Conservation (phyloP, 2,888 invertebrate genomes). For the Caenorhabditis wallacei region DNA sequence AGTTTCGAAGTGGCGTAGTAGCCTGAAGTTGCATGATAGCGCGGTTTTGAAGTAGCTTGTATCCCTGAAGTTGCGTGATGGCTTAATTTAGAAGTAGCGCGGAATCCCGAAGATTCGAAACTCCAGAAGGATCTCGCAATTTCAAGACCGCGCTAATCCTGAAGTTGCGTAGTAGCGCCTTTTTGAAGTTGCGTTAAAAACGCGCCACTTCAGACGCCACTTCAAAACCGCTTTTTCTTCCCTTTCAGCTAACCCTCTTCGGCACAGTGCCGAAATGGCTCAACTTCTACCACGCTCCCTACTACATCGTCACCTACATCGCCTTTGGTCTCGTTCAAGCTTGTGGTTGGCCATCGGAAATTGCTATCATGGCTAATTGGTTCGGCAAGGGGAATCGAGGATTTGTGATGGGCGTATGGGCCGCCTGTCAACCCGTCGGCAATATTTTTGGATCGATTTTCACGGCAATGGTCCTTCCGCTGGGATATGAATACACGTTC, state of each 20-base stretch:
- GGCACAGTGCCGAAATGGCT: slow-evolving; percentile 84
- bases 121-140: no score
- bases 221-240: not conserved
- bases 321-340: slow-evolving; percentile 85
- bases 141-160: no score
- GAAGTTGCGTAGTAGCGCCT: no score
- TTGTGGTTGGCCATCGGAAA: slow-evolving; percentile 85
- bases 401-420: slow-evolving; percentile 85
- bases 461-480: slow-evolving; percentile 84
- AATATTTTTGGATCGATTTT: slow-evolving; percentile 85
- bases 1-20: no score
- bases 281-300: slow-evolving; percentile 84
- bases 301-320: slow-evolving; percentile 84
- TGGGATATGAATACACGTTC: slow-evolving; percentile 85
- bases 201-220: no score
- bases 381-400: slow-evolving; percentile 85
- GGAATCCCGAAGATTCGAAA: no score
- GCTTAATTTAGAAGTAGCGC: no score
- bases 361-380: slow-evolving; percentile 85
- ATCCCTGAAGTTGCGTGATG: no score
- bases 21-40: no score
- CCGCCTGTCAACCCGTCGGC: slow-evolving; percentile 85
- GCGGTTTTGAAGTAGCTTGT: no score
- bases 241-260: slow-evolving; percentile 84
- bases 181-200: no score